Base-by-base conservation (phyloP, 2,888 invertebrate genomes). In the Acanthopleura granulata region DNA sequence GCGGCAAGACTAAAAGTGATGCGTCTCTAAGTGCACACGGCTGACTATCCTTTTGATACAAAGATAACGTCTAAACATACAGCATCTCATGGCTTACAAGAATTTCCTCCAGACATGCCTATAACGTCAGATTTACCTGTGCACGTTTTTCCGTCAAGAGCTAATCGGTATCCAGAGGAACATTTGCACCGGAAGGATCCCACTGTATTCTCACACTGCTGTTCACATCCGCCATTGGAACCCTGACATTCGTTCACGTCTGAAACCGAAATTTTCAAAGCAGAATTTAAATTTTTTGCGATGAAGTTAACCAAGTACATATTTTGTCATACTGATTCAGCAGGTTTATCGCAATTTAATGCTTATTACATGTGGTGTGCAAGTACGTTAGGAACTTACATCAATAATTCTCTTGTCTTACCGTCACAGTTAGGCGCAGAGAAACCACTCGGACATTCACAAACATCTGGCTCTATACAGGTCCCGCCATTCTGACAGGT, bases 231-330 rank as follows among this genome's bases (percentile, higher is more conserved):
- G 6, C 77, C 81, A 73, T 81, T 81, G 25, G 29, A 62, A 15
- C 27, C 51, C 6, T 40, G 15, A 66, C 82, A 82, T 72, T 82
- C 82, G 74, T 82, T 72, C 15, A 80, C 75, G 50, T 82, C 82
- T 82, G 62, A 3, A 50, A 51, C 16, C 27, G 22, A 51, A 51
- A 29, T 11, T 40, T 3, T 40, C 3, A 6, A 40, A 40, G 40
- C 4, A 3, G 40, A 40, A 6, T 3, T 40, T 9, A 40, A 40
- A 40, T 40, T 40, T 40, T 40, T 3, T 40, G 40, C 40, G 40
- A 40, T 6, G 9, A 40, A 3, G 40, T 40, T 40, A 40, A 6
- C 40, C 40, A 40, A 40, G 40, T 40, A 6, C 4, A 40, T 40
- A n/a, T n/a, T n/a, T n/a, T n/a, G n/a, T n/a, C n/a, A n/a, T n/a